A percentile compares a stretch with the other conserved stretches of the same genome.
These are phyloP conservation scores for Zygaena filipendulae DNA, from an alignment of 2,888 invertebrate species.

Conservation along the genomic window DNA sequence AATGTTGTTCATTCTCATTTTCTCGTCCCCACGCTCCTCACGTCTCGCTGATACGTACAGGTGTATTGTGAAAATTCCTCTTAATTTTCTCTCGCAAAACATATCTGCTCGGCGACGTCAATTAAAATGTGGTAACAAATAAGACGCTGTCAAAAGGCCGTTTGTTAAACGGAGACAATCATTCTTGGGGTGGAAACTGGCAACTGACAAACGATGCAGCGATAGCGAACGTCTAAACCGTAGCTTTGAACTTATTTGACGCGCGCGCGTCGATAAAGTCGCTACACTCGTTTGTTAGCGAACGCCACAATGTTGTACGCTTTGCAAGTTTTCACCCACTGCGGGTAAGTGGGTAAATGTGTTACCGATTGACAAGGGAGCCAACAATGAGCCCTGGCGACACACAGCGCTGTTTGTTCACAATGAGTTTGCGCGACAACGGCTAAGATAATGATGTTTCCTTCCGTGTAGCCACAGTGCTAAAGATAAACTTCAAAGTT, in stretches of 20 bases:
- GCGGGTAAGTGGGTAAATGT: conserved; percentile 61
- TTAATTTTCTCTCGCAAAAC: conserved; percentile 5
- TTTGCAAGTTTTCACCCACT: conserved; percentile 62
- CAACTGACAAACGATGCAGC: conserved; percentile 53
- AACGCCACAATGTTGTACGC: conserved; percentile 48
- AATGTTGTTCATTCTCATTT: too few species aligned
- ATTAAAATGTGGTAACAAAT: conserved; percentile 44
- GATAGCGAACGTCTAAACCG: conserved; percentile 55
- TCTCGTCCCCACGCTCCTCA: conserved; percentile 14
- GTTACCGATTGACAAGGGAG: conserved; percentile 54
- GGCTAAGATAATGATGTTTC: conserved; percentile 49
- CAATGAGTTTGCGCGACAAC: conserved; percentile 32
- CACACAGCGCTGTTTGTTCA: conserved; percentile 25
- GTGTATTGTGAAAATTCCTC: conserved; percentile 18
- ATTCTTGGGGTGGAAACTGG: conserved; percentile 44
- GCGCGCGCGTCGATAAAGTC: conserved; percentile 46
- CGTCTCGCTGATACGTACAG: conserved; percentile 16
- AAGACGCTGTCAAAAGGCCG: conserved; percentile 43
- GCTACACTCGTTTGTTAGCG: conserved; percentile 33
- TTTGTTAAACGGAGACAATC: conserved; percentile 53
- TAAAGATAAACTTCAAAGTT: too few species aligned
- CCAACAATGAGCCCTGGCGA: conserved; percentile 34
- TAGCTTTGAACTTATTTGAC: conserved; percentile 65
- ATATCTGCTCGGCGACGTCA: conserved; percentile 31
- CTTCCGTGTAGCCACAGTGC: conserved; percentile 23